phyloP scores from a whole-genome alignment of 2,797 vertebrate genomes.

The Intellagama lesueurii region DNA sequence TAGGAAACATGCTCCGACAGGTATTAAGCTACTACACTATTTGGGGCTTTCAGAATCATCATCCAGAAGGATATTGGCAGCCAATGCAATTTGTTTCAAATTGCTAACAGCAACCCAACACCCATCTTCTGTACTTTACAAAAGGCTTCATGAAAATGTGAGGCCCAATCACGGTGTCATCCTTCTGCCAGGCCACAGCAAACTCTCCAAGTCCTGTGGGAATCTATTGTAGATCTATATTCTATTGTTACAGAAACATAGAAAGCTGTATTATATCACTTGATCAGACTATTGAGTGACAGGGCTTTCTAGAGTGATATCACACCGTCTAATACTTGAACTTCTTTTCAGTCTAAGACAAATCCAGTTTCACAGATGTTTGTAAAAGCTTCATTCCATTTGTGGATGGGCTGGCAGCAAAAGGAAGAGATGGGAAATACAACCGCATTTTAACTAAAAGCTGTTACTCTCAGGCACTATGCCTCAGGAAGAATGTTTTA shows the following conservation, averaged over 20 bases:
- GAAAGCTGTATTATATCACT: neutral
- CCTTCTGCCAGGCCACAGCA: neutral
- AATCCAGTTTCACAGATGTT: too few relatives aligned
- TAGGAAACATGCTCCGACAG: neutral
- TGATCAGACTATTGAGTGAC: neutral
- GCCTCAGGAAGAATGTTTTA: too few relatives aligned
- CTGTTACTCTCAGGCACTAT: too few relatives aligned
- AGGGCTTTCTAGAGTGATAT: neutral
- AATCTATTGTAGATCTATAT: neutral
- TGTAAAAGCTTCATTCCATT: too few relatives aligned
- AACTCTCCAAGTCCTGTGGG: neutral
- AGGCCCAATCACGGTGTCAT: neutral
- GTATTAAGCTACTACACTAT: neutral
- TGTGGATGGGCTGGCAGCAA: too few relatives aligned
- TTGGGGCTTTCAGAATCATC: neutral
- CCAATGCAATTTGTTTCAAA: neutral
- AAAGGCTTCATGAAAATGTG: neutral
- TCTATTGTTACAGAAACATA: neutral
- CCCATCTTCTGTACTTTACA: neutral
- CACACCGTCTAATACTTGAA: too few relatives aligned
- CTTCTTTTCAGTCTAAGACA: too few relatives aligned
- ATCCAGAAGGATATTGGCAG: neutral
- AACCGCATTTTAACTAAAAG: too few relatives aligned
- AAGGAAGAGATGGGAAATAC: too few relatives aligned
- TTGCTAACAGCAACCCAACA: too few relatives aligned